Conservation (phyloP, 2,888 invertebrate species). For the Ormyrus nitidulus region DNA sequence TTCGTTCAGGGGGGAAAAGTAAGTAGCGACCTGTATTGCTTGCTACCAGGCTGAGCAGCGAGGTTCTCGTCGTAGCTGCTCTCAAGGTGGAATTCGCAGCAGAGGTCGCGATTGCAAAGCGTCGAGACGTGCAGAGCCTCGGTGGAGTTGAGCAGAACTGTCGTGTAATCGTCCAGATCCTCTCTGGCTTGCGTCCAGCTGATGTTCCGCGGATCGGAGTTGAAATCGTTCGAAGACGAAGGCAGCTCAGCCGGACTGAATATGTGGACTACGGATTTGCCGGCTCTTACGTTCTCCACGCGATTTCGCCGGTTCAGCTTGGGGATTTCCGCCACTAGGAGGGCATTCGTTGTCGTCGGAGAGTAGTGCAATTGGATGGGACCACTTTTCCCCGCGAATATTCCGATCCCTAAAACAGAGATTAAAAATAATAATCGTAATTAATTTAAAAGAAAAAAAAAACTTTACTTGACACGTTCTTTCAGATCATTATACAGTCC, state of each 20-base stretch:
- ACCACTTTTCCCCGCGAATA: slow-evolving; percentile 71
- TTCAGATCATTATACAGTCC: too few relatives aligned
- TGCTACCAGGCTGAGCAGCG: slow-evolving; percentile 51
- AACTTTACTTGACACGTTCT: too few relatives aligned
- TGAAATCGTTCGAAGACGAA: too few relatives aligned
- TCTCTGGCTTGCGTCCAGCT: slow-evolving; percentile 27
- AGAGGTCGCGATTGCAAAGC: slow-evolving; percentile 60
- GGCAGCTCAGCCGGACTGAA: slow-evolving; percentile 44
- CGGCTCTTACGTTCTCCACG: neutral
- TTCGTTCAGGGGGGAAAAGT: neutral
- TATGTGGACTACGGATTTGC: slow-evolving; percentile 5
- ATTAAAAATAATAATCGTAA: too few relatives aligned
- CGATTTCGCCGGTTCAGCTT: slow-evolving; percentile 64
- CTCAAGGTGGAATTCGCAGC: slow-evolving; percentile 60
- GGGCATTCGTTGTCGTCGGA: slow-evolving; percentile 67
- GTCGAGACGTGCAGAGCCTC: slow-evolving; percentile 27
- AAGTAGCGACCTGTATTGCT: slow-evolving; percentile 59
- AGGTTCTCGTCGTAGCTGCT: slow-evolving; percentile 54
- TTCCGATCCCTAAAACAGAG: slow-evolving; percentile 75
- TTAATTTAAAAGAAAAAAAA: too few relatives aligned
- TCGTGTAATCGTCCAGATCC: slow-evolving; percentile 58
- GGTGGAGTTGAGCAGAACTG: neutral
- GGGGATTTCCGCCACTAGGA: slow-evolving; percentile 76
- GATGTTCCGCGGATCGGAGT: too few relatives aligned
- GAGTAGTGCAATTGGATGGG: slow-evolving; percentile 19